Evolutionary conservation across 2,888 invertebrate species (phyloP), one percentile per base, ranked within the genome.

Genomic region (Heliconius charithonia): DNA sequence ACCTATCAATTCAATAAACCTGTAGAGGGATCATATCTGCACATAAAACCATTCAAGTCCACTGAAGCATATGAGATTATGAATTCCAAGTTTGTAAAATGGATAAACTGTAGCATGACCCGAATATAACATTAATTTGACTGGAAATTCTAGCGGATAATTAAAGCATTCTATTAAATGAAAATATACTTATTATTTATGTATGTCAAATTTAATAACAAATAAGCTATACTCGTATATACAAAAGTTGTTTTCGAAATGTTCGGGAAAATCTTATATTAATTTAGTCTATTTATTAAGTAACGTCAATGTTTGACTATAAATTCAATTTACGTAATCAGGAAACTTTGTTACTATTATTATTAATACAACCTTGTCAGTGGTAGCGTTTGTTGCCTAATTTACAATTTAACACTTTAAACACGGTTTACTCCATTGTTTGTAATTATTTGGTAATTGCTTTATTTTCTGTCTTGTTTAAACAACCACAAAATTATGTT

Each of bases 261-360:
- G 19, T 71, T 51, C 4, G 19, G 22, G 29, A 22, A 22, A 71
- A 71, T 51, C 45, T 29, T 29, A 29, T 29, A 51, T 51, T 66
- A 41, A 66, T 66, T 77, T 32, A 70, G 45, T 63, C 45, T 63
- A 32, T 65, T 71, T n/a, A 41, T 63, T 63, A 71, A 65, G 29
- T 77, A 71, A 71, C 51, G 37, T 71, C 63, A 71, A 71, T 63
- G 32, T 51, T 69, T 69, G 37, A 59, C 37, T 71, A 65, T 71
- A 45, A 62, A 41, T 45, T 63, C 29, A 56, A 69, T 65, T 65
- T 77, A 69, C 41, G 70, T 77, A 71, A 71, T 69, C 7, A 76
- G 25, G 41, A n/a, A 27, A 71, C 25, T 62, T n/a, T 62, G 56
- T 63, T 51, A 29, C 56, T 19, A 63, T 41, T 62, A 41, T 27